Conservation (phyloP, 53 echinoderm and acorn worm genomes). For the Paracentrotus lividus region DNA sequence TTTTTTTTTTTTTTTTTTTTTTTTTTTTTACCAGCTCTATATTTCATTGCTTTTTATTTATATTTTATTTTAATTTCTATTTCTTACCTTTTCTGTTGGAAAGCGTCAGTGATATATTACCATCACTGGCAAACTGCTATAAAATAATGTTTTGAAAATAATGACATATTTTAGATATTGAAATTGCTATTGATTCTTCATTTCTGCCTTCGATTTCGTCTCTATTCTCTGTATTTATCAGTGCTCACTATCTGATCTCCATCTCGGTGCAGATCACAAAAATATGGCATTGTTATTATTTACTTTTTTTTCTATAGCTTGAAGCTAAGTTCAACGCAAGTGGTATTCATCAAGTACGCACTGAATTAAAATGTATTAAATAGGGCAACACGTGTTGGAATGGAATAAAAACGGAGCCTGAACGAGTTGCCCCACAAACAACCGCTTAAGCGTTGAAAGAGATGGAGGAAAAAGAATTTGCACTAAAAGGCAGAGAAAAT, state of each 20-base stretch:
- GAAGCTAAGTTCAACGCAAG: background rate
- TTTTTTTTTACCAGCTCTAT: background rate
- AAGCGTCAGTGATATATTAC: background rate
- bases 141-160: too few relatives aligned
- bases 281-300: background rate
- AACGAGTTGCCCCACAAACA: constrained; percentile 56
- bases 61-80: background rate
- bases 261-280: background rate
- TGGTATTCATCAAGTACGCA: background rate
- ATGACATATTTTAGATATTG: too few relatives aligned
- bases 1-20: background rate
- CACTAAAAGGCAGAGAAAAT: constrained; percentile 61
- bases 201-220: background rate
- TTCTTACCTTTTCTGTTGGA: background rate
- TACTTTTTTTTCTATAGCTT: background rate
- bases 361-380: constrained; percentile 23
- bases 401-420: constrained; percentile 39
- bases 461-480: constrained; percentile 48
- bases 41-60: background rate
- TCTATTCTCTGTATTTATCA: background rate
- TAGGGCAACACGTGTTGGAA: constrained; percentile 35
- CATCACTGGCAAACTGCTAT: too few relatives aligned
- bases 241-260: background rate
- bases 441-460: constrained; percentile 61
- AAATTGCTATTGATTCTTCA: background rate